Evolutionary conservation across 1,140 invertebrate species (phyloP), one percentile per base, ranked within the genome.

Genomic region (Matsumurasca onukii): DNA sequence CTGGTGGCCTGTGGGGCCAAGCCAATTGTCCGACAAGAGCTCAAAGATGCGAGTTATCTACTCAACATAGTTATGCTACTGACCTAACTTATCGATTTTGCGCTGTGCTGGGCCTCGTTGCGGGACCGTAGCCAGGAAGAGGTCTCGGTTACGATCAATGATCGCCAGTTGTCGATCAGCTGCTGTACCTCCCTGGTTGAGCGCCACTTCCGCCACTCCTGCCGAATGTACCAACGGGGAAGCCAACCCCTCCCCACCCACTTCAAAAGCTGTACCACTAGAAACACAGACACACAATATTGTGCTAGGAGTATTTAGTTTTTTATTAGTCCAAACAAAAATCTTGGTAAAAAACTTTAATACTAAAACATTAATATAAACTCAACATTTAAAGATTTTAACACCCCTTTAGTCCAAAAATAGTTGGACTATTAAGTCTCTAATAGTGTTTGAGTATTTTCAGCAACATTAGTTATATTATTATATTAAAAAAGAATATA

Each of bases 211-310:
- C 22, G 86, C 82, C 1, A 94, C 84, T 13, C 88, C 86, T 73
- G 85, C 81, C 24, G 74, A 86, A 87, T 73, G 83, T 78, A 66
- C 76, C 69, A 81, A 83, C 82, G 77, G 83, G 73, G 86, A 86
- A 22, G 85, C 85, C 78, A 93, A 91, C 74, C 87, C 80, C 74
- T 87, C 87, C 78, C 86, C 85, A 71, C 86, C 76, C 13, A 94
- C 81, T 77, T 98, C 77, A 95, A 89, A n/a, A 97, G 83, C 73
- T 95, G 91, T 31, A 97, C 81, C 29, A 88, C 90, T 94, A 76
- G 70, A n/a, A 86, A 84, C n/a, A 67, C 66, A 5, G 24, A 51
- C 49, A 51, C n/a, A n/a, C n/a, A n/a, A n/a, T n/a, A n/a, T n/a
- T n/a, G n/a, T n/a, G n/a, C n/a, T n/a, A n/a, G n/a, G n/a, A n/a